Conservation (phyloP, 53 echinoderm and acorn worm genomes). For the Henricia sp. region DNA sequence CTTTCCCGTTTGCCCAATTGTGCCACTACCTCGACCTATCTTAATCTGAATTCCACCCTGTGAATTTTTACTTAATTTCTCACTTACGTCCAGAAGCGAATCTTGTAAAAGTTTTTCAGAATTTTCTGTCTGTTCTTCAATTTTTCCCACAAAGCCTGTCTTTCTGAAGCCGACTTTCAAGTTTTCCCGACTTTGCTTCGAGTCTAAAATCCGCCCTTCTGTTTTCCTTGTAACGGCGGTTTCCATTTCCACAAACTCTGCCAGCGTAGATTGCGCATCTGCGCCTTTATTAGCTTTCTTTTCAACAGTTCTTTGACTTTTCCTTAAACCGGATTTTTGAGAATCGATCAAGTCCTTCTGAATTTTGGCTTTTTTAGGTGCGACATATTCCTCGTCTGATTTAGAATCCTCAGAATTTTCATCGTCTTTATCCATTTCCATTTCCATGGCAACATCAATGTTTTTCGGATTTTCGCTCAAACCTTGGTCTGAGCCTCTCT, state of each 20-base stretch:
- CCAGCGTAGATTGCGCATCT: neutral
- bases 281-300: neutral
- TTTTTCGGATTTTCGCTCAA: neutral
- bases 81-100: neutral
- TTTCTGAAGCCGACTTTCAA: neutral
- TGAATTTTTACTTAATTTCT: neutral
- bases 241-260: conserved; percentile 44
- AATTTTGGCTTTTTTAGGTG: conserved; percentile 22
- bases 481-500: neutral
- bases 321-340: neutral
- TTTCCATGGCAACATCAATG: neutral
- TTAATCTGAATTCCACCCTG: neutral
- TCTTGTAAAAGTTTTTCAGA: neutral
- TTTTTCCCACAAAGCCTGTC: neutral
- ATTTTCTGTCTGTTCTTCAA: neutral
- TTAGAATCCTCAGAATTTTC: neutral
- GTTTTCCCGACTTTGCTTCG: too few relatives aligned
- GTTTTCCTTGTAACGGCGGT: conserved; percentile 27
- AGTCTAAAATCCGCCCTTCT: neutral
- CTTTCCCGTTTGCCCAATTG: conserved; percentile 34
- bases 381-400: conserved; percentile 17
- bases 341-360: neutral
- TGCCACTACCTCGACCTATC: conserved; percentile 12
- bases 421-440: neutral
- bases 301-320: neutral